Conservation (phyloP, 1,140 invertebrate species). For the Halotydeus destructor region DNA sequence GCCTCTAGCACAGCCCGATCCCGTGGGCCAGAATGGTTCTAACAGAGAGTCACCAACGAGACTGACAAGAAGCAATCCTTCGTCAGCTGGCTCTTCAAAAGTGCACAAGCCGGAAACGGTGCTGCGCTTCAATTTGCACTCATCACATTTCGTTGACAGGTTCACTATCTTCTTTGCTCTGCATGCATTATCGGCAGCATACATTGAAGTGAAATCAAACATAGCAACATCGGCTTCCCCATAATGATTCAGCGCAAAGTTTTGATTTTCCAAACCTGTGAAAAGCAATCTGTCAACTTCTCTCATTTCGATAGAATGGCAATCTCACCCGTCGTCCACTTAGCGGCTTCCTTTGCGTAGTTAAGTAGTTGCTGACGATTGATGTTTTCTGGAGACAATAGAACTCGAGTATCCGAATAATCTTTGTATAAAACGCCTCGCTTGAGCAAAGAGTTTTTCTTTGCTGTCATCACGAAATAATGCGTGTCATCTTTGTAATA, state of each 20-base stretch:
- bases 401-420: conserved; percentile 60
- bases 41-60: conserved; percentile 15
- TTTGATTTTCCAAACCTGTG: conserved; percentile 31
- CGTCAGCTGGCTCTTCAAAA: background rate
- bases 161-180: conserved; percentile 32
- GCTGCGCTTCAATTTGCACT: background rate
- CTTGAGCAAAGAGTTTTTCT: conserved; percentile 75
- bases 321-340: conserved; percentile 63
- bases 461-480: conserved; percentile 99
- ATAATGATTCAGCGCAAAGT: conserved; percentile 95
- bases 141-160: too few relatives aligned
- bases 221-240: conserved; percentile 95
- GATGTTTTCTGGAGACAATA: conserved; percentile 72
- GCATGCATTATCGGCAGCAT: conserved; percentile 82
- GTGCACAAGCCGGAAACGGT: background rate
- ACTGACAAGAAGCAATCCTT: conserved; percentile 5
- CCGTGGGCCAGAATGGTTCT: conserved; percentile 75
- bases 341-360: conserved; percentile 87
- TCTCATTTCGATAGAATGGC: background rate
- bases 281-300: background rate
- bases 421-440: conserved; percentile 76
- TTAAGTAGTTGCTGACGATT: conserved; percentile 62
- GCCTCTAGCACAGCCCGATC: conserved; percentile 86
- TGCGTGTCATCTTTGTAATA: conserved; percentile 96
- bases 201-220: conserved; percentile 99